Percentiles rank a stretch among this genome's conserved stretches.
phyloP scores from a whole-genome alignment of 2,797 vertebrate genomes.

The Falco novaeseelandiae region DNA sequence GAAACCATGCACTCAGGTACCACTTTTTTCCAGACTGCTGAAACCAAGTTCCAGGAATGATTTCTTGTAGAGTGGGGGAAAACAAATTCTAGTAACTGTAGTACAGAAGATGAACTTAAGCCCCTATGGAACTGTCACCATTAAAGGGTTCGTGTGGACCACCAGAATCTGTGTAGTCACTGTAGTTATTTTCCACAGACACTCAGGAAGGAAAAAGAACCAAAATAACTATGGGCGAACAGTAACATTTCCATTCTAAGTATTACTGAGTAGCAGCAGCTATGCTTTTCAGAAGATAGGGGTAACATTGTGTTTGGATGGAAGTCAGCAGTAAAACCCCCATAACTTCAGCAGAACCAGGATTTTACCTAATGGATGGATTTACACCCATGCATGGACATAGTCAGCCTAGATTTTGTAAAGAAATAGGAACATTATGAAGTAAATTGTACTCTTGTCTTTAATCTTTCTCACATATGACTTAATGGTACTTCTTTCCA shows the following conservation, averaged over 20 bases:
- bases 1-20: constrained; percentile 93
- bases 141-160: neutral
- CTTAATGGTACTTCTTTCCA: neutral
- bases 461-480: neutral
- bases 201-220: neutral
- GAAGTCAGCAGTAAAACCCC: neutral
- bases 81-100: neutral
- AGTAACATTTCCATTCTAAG: neutral
- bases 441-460: neutral
- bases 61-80: neutral
- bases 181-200: neutral
- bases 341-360: neutral
- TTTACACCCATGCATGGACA: neutral
- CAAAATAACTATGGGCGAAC: neutral
- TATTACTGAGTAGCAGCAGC: neutral
- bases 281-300: neutral
- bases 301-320: neutral
- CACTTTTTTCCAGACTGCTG: neutral
- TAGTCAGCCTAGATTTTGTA: neutral
- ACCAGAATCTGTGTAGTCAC: neutral
- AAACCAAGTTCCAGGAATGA: neutral
- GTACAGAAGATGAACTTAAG: neutral
- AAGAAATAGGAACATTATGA: neutral
- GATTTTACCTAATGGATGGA: neutral
- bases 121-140: neutral